Percentiles rank a stretch among this genome's conserved stretches.
Evolutionary conservation across 2,888 invertebrate genomes (phyloP).

Genomic region (Harpagoxenus sublaevis): DNA sequence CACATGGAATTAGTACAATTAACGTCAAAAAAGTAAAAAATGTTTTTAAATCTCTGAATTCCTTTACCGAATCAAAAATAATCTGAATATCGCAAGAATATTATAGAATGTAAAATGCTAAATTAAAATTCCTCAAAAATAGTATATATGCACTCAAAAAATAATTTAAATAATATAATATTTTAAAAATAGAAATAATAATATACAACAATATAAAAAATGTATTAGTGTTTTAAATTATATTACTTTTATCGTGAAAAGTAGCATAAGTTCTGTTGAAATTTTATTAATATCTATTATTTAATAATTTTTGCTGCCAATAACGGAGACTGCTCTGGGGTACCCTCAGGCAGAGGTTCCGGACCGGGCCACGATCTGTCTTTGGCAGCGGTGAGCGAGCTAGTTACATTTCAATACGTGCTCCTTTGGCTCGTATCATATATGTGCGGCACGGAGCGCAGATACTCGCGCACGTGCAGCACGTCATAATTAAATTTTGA

Average conservation of each 20-base stretch:
- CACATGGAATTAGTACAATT: background rate
- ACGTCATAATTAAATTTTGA: slow-evolving; percentile 82
- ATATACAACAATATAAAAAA: background rate
- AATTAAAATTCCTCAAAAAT: background rate
- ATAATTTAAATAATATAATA: background rate
- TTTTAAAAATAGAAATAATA: background rate
- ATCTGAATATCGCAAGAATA: background rate
- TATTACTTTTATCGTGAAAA: background rate
- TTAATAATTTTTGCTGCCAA: background rate
- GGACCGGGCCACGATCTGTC: background rate
- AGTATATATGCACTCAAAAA: background rate
- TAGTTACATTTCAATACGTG: slow-evolving; percentile 58
- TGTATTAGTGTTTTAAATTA: background rate
- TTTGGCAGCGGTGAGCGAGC: slow-evolving; percentile 29
- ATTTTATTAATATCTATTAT: background rate
- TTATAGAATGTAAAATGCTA: background rate
- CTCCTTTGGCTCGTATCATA: slow-evolving; percentile 75
- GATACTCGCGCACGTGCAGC: slow-evolving; percentile 80
- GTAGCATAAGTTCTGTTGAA: background rate
- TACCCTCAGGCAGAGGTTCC: background rate
- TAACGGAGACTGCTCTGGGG: background rate
- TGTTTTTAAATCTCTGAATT: background rate
- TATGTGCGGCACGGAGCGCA: slow-evolving; percentile 74
- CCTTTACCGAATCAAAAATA: background rate
- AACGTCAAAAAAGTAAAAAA: background rate